Evolutionary conservation across 92 coral and sea anemone species (phyloP).

Genomic region (Epizoanthus illoricatus): DNA sequence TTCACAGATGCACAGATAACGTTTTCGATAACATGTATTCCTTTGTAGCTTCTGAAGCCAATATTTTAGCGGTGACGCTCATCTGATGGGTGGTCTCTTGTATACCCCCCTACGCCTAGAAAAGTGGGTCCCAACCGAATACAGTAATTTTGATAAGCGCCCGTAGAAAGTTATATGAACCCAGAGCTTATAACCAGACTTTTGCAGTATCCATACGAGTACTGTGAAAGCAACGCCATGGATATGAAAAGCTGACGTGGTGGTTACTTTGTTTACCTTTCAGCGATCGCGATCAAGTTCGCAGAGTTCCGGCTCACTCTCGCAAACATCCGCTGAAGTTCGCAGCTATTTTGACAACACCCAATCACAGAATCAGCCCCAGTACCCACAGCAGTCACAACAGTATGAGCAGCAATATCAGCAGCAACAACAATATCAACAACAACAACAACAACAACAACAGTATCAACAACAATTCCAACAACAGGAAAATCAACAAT

Average conservation of each 20-base stretch:
- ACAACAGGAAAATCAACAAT: conserved; percentile 5
- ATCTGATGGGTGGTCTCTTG: no score
- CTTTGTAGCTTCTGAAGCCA: no score
- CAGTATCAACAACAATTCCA: conserved; percentile 9
- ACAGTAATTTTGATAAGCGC: no score
- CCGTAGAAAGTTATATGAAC: no score
- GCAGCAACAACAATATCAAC: neutral
- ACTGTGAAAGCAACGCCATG: neutral
- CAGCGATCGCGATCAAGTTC: conserved; percentile 90
- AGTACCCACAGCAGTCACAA: neutral
- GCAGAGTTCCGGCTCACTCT: conserved; percentile 76
- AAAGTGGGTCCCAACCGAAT: no score
- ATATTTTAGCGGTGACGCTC: no score
- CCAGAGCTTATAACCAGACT: no score
- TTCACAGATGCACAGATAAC: no score
- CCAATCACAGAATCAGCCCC: neutral
- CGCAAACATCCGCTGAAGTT: conserved; percentile 84
- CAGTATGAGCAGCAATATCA: conserved; percentile 16
- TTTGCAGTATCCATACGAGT: no score
- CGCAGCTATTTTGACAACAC: conserved; percentile 72
- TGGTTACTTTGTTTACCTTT: conserved; percentile 46
- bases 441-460: neutral
- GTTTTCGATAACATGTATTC: no score
- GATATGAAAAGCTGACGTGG: neutral
- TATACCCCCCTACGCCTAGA: no score